Base-by-base conservation (phyloP, 2,113 vertebrate species). In the Pipra filicauda region DNA sequence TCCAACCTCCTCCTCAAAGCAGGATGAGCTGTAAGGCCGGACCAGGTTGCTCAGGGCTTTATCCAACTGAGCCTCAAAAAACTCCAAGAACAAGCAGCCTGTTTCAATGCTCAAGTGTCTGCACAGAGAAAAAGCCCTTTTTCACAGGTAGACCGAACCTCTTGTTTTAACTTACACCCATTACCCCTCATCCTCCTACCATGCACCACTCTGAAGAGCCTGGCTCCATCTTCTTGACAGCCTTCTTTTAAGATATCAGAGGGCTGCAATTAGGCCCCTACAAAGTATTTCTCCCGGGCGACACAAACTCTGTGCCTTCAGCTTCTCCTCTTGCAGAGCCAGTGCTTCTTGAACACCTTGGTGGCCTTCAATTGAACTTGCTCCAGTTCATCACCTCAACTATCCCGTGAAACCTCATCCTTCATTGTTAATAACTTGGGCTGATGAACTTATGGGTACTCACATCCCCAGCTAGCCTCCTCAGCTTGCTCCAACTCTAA, bases 381-480 rank as follows among this genome's bases (percentile, higher is more conserved):
- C 13, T 79, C 23, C 44, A 72, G 16, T 52, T 80, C 23, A 83
- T 18, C 33, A 65, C 19, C 28, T 73, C 49, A 81, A 44, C 13
- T 28, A 55, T 11, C 37, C 20, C 37, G 16, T 54, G 64, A 91
- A 91, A 82, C 16, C 30, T 77, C 67, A 91, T 37, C 27, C 44
- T 59, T 31, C 59, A 59, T 6, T 0, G 0, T 62, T 61, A 81
- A 24, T 59, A 72, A 46, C 15, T 16, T 46, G n/a, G 20, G 35
- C 39, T 77, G 27, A 61, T 6, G 7, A 89, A 48, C 2, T 39
- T 16, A 39, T 5, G 19, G 11, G 18, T 5, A 69, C 46, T 73
- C 2, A 0, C 17, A 67, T 46, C 7, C 31, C 37, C 31, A 81
- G 46, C 11, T 31, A 75, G 44, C 24, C 57, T 58, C 15, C 12